Evolutionary conservation across 2,113 vertebrate genomes (phyloP).

Genomic region (Tamias sibiricus): DNA sequence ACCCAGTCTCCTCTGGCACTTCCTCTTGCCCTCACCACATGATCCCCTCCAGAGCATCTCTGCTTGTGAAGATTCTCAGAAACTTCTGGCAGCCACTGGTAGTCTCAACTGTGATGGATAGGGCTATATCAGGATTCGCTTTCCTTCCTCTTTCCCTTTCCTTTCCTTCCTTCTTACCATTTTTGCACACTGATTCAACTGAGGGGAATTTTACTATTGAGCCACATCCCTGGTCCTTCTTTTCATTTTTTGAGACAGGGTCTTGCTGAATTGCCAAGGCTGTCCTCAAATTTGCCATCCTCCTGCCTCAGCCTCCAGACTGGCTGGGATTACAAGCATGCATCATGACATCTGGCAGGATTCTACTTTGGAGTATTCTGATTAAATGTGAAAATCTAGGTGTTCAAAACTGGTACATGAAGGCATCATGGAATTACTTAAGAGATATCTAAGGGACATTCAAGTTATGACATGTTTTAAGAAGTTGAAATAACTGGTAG

Average conservation of each 20-base stretch:
- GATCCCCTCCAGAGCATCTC: background rate
- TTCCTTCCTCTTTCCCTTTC: too few relatives aligned
- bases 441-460: background rate
- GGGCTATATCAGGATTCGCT: rapidly evolving
- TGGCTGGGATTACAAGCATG: too few relatives aligned
- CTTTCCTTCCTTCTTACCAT: too few relatives aligned
- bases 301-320: too few relatives aligned
- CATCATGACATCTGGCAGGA: too few relatives aligned
- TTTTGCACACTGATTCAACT: too few relatives aligned
- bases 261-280: too few relatives aligned
- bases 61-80: background rate
- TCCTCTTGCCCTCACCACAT: background rate
- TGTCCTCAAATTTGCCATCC: too few relatives aligned
- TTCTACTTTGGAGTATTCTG: background rate
- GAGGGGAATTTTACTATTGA: too few relatives aligned
- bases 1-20: background rate
- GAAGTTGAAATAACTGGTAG: background rate
- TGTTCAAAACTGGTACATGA: background rate
- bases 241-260: too few relatives aligned
- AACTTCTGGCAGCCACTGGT: background rate
- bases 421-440: background rate
- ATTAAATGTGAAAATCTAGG: background rate
- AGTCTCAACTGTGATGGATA: background rate
- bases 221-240: too few relatives aligned
- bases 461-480: background rate